Base-by-base conservation (phyloP, 1,140 invertebrate species). In the Whitmania pigra region DNA sequence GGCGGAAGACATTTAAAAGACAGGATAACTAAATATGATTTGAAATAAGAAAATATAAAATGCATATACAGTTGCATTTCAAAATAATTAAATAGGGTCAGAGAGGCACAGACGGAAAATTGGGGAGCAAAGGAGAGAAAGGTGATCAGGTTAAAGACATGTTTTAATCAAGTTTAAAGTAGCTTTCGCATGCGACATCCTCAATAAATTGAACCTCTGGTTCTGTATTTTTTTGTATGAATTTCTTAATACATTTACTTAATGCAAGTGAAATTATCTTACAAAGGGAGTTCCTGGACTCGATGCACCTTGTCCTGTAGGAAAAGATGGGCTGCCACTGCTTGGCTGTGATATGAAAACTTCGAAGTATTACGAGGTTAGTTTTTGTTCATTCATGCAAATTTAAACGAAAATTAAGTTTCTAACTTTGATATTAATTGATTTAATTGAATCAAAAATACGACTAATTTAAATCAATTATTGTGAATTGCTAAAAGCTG, bases 221-320 rank as follows among this genome's bases (percentile, higher is more conserved):
- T 60, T 60, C 20, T 57, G 55, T n/a, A n/a, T 57, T 63, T 31
- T 63, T 13, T 6, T 4, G 18, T 1, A 63, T 20, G 22, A 63
- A 63, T 31, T 25, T 31, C 29, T 31, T 63, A 13, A 31, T 15
- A 31, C 22, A 27, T n/a, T n/a, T n/a, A n/a, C n/a, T n/a, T n/a
- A n/a, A n/a, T n/a, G n/a, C n/a, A n/a, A n/a, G 11, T 63, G 60
- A 31, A 27, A 5, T 63, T 31, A 22, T 9, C 36, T 31, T 68
- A 68, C 4, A n/a, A 15, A 74, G 73, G 73, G 73, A 40, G 63
- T 72, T 66, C 73, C 73, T 40, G 73, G 73, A 27, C 63, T 74
- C 29, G 73, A 74, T 40, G 69, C 73, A 25, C 73, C 73, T 0
- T 74, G 73, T 53, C 73, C 69, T n/a, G 43, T 74, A 7, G 73